Conservation (phyloP, 2,113 vertebrate species). For the Cepphus grylle region DNA sequence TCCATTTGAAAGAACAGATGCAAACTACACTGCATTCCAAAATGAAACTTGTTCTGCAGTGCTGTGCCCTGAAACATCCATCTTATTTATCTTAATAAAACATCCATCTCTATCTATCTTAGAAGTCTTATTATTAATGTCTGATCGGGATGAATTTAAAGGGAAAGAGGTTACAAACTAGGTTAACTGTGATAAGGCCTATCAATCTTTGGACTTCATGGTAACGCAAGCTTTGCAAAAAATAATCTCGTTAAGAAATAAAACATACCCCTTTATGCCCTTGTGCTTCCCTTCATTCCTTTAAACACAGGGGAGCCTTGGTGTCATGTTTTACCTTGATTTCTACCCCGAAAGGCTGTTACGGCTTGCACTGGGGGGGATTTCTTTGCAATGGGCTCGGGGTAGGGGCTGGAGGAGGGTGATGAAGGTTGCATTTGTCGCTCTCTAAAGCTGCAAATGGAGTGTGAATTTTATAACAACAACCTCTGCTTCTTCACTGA, state of each 20-base stretch:
- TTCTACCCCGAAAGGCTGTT: not conserved
- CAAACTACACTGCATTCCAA: not conserved
- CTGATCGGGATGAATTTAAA: slow-evolving; percentile 45
- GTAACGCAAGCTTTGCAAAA: slow-evolving; percentile 9
- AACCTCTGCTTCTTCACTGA: not conserved
- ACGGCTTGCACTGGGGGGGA: not conserved
- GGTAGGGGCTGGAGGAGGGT: accelerated
- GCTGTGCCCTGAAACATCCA: not conserved
- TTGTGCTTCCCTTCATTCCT: not conserved
- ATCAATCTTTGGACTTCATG: slow-evolving; percentile 30
- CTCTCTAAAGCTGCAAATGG: not conserved
- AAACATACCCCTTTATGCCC: not conserved
- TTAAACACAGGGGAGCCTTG: not conserved
- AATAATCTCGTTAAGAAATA: slow-evolving; percentile 41
- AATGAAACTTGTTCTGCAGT: not conserved
- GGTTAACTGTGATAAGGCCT: slow-evolving; percentile 45
- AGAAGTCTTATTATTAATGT: slow-evolving; percentile 31
- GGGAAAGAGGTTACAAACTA: slow-evolving; percentile 45
- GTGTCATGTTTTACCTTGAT: not conserved
- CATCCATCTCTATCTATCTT: slow-evolving; percentile 49
- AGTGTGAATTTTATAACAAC: not conserved
- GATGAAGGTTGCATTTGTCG: not conserved
- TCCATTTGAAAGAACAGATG: not conserved
- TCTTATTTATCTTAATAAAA: slow-evolving; percentile 61
- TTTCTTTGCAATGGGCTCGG: not conserved